Evolutionary conservation across 2,113 vertebrate genomes (phyloP).

Genomic region (Asarcornis scutulata): DNA sequence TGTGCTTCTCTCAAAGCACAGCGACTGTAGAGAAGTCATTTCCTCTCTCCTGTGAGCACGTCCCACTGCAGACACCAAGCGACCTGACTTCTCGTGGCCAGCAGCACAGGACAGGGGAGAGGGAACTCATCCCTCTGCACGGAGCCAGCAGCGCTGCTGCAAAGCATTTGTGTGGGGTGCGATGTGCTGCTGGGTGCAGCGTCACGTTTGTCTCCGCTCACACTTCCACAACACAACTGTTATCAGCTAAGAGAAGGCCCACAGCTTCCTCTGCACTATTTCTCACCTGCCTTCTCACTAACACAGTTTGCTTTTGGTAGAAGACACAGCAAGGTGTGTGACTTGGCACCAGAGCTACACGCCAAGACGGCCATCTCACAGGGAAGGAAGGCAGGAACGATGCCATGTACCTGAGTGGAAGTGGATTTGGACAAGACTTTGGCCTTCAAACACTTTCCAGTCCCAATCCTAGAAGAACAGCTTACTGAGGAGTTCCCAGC

Average conservation of each 20-base stretch:
- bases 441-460: not conserved
- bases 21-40: not conserved
- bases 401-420: not conserved
- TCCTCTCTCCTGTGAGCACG: slow-evolving; percentile 21
- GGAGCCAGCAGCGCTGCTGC: not conserved
- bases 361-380: not conserved
- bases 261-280: not conserved
- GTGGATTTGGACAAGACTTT: not conserved
- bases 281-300: not conserved
- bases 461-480: not conserved
- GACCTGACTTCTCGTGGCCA: not conserved
- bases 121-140: not conserved
- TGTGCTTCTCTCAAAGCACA: slow-evolving; percentile 47
- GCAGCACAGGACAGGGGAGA: not conserved
- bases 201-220: not conserved
- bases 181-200: accelerated
- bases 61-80: not conserved
- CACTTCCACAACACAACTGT: not conserved
- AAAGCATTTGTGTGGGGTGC: not conserved
- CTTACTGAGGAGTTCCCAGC: not conserved
- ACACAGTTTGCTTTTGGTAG: not conserved
- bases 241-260: not conserved
- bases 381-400: not conserved
- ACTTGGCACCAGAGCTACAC: not conserved
- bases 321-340: not conserved